These are phyloP conservation scores for Fistularia commersonii DNA, from an alignment of 2,797 vertebrate species.

Conservation along the genomic window DNA sequence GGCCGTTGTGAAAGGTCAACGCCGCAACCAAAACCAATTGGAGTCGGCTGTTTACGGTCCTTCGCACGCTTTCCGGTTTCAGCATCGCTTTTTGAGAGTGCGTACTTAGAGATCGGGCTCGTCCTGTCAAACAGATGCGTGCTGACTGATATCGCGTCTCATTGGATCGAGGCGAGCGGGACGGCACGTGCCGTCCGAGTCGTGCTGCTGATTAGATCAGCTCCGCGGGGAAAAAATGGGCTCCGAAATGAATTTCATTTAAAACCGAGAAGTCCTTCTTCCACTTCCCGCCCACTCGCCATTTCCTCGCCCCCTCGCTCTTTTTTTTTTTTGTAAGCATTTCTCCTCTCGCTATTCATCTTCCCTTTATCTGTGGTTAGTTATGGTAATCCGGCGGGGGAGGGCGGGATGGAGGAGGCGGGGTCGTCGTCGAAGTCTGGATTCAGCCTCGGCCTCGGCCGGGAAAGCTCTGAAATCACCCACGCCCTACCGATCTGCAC, in stretches of 20 bases:
- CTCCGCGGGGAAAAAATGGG: not conserved
- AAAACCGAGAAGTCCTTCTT: conserved; percentile 23
- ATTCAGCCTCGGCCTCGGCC: too few relatives aligned
- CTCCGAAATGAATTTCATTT: conserved; percentile 36
- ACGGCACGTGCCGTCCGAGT: not conserved
- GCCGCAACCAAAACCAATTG: conserved; percentile 40
- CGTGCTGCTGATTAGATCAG: conserved; percentile 19
- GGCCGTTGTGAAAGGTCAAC: conserved; percentile 51
- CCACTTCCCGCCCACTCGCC: conserved; percentile 1
- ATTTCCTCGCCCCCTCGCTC: not conserved
- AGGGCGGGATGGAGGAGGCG: too few relatives aligned
- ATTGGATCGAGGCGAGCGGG: conserved; percentile 24
- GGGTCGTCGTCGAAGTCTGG: too few relatives aligned
- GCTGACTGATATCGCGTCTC: conserved; percentile 24
- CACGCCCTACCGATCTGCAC: too few relatives aligned
- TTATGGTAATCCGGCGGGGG: too few relatives aligned
- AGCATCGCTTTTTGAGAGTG: too few relatives aligned
- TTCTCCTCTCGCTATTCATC: too few relatives aligned
- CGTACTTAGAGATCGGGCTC: conserved; percentile 13
- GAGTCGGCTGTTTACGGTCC: conserved; percentile 30
- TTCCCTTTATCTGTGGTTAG: too few relatives aligned
- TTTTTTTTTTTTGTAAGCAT: too few relatives aligned
- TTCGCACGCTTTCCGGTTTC: too few relatives aligned
- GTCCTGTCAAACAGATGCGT: conserved; percentile 25
- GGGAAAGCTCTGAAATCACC: too few relatives aligned